Conservation (phyloP, 2,888 invertebrate genomes). For the Aphidius colemani region DNA sequence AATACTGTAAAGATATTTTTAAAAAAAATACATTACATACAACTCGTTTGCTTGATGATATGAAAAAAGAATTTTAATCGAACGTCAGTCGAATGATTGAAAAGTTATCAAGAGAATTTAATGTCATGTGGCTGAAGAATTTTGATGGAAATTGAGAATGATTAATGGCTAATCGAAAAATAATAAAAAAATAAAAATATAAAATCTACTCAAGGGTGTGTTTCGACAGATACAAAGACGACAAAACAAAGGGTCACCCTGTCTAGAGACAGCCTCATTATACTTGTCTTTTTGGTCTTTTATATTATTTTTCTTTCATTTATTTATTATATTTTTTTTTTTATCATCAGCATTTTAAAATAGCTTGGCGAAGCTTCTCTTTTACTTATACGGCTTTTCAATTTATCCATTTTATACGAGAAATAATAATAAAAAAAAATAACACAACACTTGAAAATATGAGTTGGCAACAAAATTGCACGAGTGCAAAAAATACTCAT, state of each 20-base stretch:
- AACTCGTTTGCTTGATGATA: background rate
- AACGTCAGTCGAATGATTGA: background rate
- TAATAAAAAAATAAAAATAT: background rate
- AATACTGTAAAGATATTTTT: background rate
- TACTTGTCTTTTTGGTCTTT: background rate
- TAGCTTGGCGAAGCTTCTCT: too few relatives aligned
- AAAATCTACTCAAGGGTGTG: background rate
- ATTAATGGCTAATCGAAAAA: conserved; percentile 14
- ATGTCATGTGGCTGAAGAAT: background rate
- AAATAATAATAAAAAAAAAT: too few relatives aligned
- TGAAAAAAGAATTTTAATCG: background rate
- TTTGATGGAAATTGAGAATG: conserved; percentile 15
- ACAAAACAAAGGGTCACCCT: conserved; percentile 18
- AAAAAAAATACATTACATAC: too few relatives aligned
- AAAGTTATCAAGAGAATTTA: background rate
- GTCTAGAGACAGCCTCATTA: background rate
- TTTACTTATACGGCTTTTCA: background rate
- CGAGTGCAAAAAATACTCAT: background rate
- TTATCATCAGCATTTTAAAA: too few relatives aligned
- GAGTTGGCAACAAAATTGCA: background rate
- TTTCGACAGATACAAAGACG: conserved; percentile 13
- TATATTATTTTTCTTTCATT: too few relatives aligned
- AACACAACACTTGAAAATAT: too few relatives aligned
- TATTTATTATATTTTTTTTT: too few relatives aligned
- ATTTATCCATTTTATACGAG: background rate